Percentiles rank a stretch among this genome's conserved stretches.
Evolutionary conservation across 2,113 vertebrate species (phyloP).

Genomic region (Danionella cerebrum): DNA sequence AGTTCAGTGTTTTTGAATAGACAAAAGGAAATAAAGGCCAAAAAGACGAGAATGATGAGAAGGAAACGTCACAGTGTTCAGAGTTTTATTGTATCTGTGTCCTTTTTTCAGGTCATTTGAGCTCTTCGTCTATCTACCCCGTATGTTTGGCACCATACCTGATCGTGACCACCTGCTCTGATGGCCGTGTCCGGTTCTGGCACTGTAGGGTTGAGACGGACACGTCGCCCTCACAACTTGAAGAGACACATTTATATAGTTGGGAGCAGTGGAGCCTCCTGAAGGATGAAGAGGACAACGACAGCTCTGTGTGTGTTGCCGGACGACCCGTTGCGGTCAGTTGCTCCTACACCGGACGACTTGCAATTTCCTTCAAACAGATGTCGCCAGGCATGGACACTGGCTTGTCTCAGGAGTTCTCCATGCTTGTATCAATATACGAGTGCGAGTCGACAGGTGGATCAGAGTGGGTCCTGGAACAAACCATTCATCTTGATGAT

Average conservation of each 20-base stretch:
- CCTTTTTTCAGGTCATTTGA: slow-evolving; percentile 79
- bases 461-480: slow-evolving; percentile 96
- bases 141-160: slow-evolving; percentile 95
- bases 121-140: slow-evolving; percentile 97
- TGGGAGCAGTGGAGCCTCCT: slow-evolving; percentile 93
- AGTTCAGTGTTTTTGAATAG: no score
- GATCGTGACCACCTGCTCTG: slow-evolving; percentile 94
- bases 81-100: neutral
- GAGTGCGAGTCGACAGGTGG: slow-evolving; percentile 98
- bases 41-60: no score
- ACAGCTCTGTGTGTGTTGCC: slow-evolving; percentile 80
- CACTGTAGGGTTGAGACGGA: slow-evolving; percentile 75
- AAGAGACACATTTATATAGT: slow-evolving; percentile 63
- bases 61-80: no score
- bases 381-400: slow-evolving; percentile 67
- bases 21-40: no score
- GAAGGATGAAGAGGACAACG: slow-evolving; percentile 89
- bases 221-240: slow-evolving; percentile 39
- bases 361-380: slow-evolving; percentile 92
- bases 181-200: slow-evolving; percentile 92
- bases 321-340: slow-evolving; percentile 93
- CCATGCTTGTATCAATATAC: slow-evolving; percentile 97
- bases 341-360: slow-evolving; percentile 92
- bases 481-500: slow-evolving; percentile 92
- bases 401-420: slow-evolving; percentile 78